phyloP scores from a whole-genome alignment of 2,888 invertebrate genomes.

The Morinoia aosen region DNA sequence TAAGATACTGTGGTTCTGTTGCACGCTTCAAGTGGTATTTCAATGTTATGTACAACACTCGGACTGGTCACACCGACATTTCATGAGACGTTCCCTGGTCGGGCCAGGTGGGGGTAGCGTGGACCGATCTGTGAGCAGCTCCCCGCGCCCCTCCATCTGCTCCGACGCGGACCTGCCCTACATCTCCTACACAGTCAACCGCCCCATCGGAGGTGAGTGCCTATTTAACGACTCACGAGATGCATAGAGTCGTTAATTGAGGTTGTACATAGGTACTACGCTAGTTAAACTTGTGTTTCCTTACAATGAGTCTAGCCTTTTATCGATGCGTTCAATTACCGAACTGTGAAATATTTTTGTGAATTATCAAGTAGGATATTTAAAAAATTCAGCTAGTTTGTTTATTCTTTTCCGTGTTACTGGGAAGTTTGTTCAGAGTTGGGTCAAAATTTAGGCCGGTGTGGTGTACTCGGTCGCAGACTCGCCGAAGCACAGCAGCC shows the following conservation, averaged over 20 bases:
- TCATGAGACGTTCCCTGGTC: not conserved
- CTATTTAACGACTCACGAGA: too few species aligned
- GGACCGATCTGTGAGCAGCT: conserved; percentile 50
- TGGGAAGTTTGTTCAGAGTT: not conserved
- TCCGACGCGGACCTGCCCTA: conserved; percentile 91
- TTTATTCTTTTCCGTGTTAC: not conserved
- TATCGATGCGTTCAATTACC: too few species aligned
- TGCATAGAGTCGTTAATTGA: too few species aligned
- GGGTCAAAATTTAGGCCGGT: not conserved
- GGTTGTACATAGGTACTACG: too few species aligned
- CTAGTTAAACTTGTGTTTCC: too few species aligned
- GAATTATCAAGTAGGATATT: too few species aligned
- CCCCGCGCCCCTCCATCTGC: conserved; percentile 78
- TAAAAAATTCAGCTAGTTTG: not conserved
- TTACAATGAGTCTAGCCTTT: too few species aligned
- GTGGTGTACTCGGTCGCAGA: not conserved
- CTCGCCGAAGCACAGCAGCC: conserved; percentile 82
- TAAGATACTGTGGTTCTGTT: not conserved
- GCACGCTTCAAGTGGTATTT: not conserved
- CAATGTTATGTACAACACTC: not conserved
- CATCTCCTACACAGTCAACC: conserved; percentile 89
- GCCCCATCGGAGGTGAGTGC: conserved; percentile 84
- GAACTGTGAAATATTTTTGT: too few species aligned
- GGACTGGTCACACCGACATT: not conserved
- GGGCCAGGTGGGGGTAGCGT: conserved; percentile 8